Conservation (phyloP, 2,888 invertebrate species). For the Tubulanus polymorphus region DNA sequence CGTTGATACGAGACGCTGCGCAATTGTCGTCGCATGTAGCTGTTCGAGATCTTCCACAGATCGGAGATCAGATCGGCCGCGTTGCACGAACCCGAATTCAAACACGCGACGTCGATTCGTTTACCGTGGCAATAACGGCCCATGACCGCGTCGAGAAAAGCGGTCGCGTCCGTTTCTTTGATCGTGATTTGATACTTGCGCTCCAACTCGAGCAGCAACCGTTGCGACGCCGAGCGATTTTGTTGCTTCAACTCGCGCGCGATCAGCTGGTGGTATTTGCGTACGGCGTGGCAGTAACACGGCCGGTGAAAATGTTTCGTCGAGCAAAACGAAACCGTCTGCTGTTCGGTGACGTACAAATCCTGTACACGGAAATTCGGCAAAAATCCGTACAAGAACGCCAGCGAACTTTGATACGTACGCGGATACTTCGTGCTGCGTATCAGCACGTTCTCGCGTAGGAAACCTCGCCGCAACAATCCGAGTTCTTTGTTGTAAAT, state of each 20-base stretch:
- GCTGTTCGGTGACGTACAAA: constrained; percentile 59
- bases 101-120: constrained; percentile 75
- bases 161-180: constrained; percentile 59
- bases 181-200: constrained; percentile 61
- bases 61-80: constrained; percentile 21
- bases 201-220: constrained; percentile 57
- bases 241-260: not conserved
- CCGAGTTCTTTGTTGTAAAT: constrained; percentile 45
- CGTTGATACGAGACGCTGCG: constrained; percentile 43
- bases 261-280: not conserved
- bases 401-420: constrained; percentile 86
- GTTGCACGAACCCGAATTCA: constrained; percentile 52
- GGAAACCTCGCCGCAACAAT: constrained; percentile 35
- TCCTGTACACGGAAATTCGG: constrained; percentile 65
- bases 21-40: constrained; percentile 17
- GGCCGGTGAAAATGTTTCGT: not conserved
- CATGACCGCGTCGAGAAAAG: constrained; percentile 74
- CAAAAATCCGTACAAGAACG: constrained; percentile 70
- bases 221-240: not conserved
- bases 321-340: constrained; percentile 27
- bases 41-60: constrained; percentile 29
- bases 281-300: not conserved
- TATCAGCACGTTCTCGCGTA: constrained; percentile 56
- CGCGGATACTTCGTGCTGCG: constrained; percentile 81
- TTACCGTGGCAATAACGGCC: constrained; percentile 83